Base-by-base conservation (phyloP, 64 coral and sea anemone species). In the Pocillopora verrucosa region DNA sequence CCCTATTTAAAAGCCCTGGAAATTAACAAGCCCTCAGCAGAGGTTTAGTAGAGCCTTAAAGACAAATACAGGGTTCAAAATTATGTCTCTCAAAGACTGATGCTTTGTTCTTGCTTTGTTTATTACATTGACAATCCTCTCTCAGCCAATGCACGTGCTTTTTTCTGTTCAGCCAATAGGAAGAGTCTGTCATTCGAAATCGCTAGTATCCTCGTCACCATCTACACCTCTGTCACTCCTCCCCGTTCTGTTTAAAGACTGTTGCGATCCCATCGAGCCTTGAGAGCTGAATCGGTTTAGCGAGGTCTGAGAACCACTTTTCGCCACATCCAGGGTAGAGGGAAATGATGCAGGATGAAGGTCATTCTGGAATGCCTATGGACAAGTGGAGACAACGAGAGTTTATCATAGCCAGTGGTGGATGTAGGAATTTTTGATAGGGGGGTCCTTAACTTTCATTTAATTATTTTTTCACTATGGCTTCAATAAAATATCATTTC, bases 261-360 rank as follows among this genome's bases (percentile, higher is more conserved):
- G 74, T 57, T 96, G 95, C 34, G 95, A 96, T 70, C 95, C 95
- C 35, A 96, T 83, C 1, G 95, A 96, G 4, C 95, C 91, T 81
- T 96, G 95, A 2, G 95, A 93, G 37, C 92, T 88, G 59, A 93
- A 96, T 35, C 93, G 81, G 60, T 96, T 88, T 25, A 96, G 77
- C 68, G 94, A 93, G 57, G 80, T 93, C 87, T 88, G 94, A 34
- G 94, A 93, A 87, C 91, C 88, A 73, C 62, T 63, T 61, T 79
- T 93, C 20, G 86, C 87, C 30, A 87, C 93, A 63, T 91, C 91
- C 13, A 93, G 88, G 72, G 91, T 62, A 5, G 79, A 83, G 20
- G 94, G 34, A 22, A 75, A 75, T 12, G 64, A 60, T 5, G 83
- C 74, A 4, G 94, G 83, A 65, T 91, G 91, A 0, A 96, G 88